Evolutionary conservation across 2,797 vertebrate species (phyloP).

Genomic region (Allenopithecus nigroviridis): DNA sequence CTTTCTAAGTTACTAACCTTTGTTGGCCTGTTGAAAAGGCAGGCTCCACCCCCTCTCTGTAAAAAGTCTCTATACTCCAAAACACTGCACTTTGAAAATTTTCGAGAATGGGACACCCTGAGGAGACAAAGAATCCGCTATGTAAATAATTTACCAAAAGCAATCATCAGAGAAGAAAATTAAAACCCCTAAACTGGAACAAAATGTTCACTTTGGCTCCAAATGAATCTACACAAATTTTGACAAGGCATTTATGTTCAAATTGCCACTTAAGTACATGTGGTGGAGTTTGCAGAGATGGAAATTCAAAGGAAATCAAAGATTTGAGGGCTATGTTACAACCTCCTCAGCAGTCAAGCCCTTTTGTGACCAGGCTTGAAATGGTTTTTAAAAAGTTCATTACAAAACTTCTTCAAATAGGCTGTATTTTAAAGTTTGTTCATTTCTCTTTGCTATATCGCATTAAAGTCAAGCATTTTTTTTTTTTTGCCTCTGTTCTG

Average conservation of each 20-base stretch:
- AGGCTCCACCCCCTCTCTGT: conserved; percentile 94
- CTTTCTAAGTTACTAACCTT: conserved; percentile 88
- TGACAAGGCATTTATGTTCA: background rate
- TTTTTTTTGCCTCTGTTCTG: background rate
- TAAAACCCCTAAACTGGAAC: conserved; percentile 8
- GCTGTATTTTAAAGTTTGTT: background rate
- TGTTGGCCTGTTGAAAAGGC: conserved; percentile 96
- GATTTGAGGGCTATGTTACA: background rate
- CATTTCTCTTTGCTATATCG: conserved; percentile 24
- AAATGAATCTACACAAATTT: background rate
- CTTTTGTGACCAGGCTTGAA: background rate
- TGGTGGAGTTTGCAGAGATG: conserved; percentile 10
- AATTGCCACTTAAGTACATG: background rate
- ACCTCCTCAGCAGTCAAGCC: background rate
- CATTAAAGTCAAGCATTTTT: background rate
- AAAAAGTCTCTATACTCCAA: conserved; percentile 97
- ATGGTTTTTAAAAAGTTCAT: background rate
- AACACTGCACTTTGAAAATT: conserved; percentile 98
- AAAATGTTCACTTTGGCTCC: background rate
- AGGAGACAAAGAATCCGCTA: conserved; percentile 72
- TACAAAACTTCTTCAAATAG: background rate
- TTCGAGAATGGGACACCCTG: conserved; percentile 94
- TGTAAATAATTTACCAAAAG: conserved; percentile 58
- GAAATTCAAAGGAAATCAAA: conserved; percentile 8
- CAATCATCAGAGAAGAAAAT: conserved; percentile 38